Evolutionary conservation across 1,140 invertebrate genomes (phyloP).

Genomic region (Augochlora pura): DNA sequence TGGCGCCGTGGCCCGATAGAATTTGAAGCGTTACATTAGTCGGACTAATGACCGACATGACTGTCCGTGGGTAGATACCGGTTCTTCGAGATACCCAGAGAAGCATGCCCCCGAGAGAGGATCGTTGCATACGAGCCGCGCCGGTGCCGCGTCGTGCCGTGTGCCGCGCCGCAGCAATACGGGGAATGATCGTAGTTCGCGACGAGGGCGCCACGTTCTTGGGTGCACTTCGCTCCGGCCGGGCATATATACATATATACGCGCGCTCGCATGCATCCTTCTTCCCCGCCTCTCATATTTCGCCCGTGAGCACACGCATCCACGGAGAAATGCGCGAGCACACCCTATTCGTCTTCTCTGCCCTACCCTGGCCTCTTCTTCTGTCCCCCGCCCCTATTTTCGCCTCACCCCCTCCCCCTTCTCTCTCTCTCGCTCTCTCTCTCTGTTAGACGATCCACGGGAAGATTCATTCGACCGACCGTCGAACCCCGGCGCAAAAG

Average conservation of each 20-base stretch:
- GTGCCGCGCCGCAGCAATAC: slow-evolving; percentile 23
- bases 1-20: slow-evolving; percentile 62
- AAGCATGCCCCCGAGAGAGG: slow-evolving; percentile 50
- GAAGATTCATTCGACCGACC: not conserved
- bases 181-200: slow-evolving; percentile 36
- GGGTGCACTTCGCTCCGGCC: slow-evolving; percentile 15
- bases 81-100: slow-evolving; percentile 59
- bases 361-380: too few species aligned
- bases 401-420: too few species aligned
- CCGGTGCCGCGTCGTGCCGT: too few species aligned
- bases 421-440: too few species aligned
- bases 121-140: slow-evolving; percentile 40
- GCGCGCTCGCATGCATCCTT: not conserved
- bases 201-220: slow-evolving; percentile 61
- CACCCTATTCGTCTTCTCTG: not conserved
- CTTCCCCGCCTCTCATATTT: not conserved
- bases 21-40: slow-evolving; percentile 72
- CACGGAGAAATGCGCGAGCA: not conserved
- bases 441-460: not conserved
- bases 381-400: too few species aligned
- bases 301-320: too few species aligned
- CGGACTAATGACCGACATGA: slow-evolving; percentile 74
- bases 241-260: not conserved
- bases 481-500: not conserved
- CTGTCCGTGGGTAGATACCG: slow-evolving; percentile 73